phyloP scores from a whole-genome alignment of 2,797 vertebrate species.

The Chrosomus eos region DNA sequence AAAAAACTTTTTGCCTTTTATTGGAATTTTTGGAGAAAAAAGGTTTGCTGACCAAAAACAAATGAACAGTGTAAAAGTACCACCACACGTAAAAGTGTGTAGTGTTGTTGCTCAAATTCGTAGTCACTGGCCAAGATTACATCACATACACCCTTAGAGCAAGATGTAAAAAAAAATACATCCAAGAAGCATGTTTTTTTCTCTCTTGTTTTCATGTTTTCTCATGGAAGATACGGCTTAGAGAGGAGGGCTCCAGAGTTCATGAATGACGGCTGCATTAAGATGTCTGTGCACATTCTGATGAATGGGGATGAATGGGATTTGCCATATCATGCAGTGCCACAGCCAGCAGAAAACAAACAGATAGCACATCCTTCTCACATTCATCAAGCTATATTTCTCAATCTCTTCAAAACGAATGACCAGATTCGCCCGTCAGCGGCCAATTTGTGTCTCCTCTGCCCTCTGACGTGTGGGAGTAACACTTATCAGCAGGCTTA shows the following conservation, averaged over 20 bases:
- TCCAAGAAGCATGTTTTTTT: not conserved
- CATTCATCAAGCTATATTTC: constrained; percentile 60
- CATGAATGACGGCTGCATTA: constrained; percentile 52
- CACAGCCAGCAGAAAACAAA: constrained; percentile 55
- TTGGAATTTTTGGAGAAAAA: not conserved
- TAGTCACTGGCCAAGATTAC: constrained; percentile 1
- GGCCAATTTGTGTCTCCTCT: constrained; percentile 53
- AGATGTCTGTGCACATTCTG: constrained; percentile 53
- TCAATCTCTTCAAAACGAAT: constrained; percentile 56
- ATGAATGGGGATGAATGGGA: constrained; percentile 53
- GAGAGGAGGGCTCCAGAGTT: constrained; percentile 40
- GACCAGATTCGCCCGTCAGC: constrained; percentile 48
- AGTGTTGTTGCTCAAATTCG: not conserved
- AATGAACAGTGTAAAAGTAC: not conserved
- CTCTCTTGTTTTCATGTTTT: constrained; percentile 14
- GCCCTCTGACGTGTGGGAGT: constrained; percentile 51
- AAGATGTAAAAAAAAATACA: not conserved
- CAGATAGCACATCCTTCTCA: constrained; percentile 57
- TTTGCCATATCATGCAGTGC: constrained; percentile 54
- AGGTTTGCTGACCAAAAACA: not conserved
- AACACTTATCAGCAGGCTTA: constrained; percentile 48
- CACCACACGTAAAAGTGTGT: not conserved
- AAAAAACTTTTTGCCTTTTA: not conserved
- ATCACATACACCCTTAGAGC: not conserved
- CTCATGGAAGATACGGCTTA: constrained; percentile 37